A percentile compares a stretch with the other conserved stretches of the same genome.
Evolutionary conservation across 2,888 invertebrate species (phyloP).

Genomic region (Habroteleia sp.): DNA sequence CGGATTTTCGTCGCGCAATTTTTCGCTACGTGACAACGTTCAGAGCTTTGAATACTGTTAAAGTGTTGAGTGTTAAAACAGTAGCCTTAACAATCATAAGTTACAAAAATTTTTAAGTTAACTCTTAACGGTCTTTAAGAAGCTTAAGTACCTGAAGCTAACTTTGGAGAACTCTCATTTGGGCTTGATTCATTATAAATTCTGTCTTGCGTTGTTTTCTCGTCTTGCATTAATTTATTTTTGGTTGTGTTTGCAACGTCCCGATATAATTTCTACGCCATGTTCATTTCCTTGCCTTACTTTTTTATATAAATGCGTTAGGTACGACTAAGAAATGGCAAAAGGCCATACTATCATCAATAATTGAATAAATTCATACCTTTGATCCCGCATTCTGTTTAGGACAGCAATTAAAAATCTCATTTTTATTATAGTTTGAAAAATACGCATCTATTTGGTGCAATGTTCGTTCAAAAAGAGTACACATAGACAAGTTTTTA

Average conservation of each 20-base stretch:
- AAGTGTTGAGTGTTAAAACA: slow-evolving; percentile 70
- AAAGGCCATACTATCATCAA: slow-evolving; percentile 74
- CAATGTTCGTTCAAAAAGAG: slow-evolving; percentile 72
- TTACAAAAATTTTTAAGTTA: slow-evolving; percentile 78
- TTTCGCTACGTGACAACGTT: slow-evolving; percentile 70
- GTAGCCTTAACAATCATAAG: slow-evolving; percentile 79
- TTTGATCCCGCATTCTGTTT: slow-evolving; percentile 45
- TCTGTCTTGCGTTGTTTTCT: slow-evolving; percentile 32
- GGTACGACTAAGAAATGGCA: slow-evolving; percentile 77
- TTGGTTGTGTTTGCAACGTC: slow-evolving; percentile 23
- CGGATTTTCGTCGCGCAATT: slow-evolving; percentile 11
- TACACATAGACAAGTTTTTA: slow-evolving; percentile 70
- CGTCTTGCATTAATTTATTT: too few relatives aligned
- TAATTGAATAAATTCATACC: slow-evolving; percentile 65
- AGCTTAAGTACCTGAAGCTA: slow-evolving; percentile 79
- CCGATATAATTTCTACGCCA: slow-evolving; percentile 5
- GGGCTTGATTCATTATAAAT: slow-evolving; percentile 51
- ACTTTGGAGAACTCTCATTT: slow-evolving; percentile 74
- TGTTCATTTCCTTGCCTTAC: slow-evolving; percentile 15
- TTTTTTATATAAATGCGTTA: slow-evolving; percentile 77
- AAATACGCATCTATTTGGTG: slow-evolving; percentile 77
- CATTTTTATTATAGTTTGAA: slow-evolving; percentile 69
- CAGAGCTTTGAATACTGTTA: slow-evolving; percentile 79
- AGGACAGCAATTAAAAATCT: slow-evolving; percentile 53
- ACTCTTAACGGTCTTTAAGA: slow-evolving; percentile 76